Conservation (phyloP, 2,888 invertebrate species). For the Eucriotettix oculatus region DNA sequence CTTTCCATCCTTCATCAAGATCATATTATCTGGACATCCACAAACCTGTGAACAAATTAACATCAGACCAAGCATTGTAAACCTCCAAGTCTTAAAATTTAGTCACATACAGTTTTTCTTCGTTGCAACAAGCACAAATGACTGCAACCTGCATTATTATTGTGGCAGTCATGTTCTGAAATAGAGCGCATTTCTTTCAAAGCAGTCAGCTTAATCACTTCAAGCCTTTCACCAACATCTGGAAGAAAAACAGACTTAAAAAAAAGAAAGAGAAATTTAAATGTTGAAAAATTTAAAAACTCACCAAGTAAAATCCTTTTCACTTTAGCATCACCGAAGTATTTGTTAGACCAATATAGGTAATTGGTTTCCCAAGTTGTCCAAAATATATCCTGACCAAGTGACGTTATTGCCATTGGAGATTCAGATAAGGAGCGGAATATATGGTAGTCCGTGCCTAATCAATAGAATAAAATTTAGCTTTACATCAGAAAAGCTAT, state of each 20-base stretch:
- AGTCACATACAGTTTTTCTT: constrained; percentile 4
- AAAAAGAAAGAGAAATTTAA: constrained; percentile 4
- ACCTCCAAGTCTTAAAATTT: neutral
- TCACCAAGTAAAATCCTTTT: constrained; percentile 26
- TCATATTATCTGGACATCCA: constrained; percentile 50
- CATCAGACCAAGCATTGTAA: neutral
- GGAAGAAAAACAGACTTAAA: constrained; percentile 6
- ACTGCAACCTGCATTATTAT: constrained; percentile 46
- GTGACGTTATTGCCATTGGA: constrained; percentile 39
- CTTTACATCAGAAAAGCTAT: neutral
- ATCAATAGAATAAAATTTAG: neutral
- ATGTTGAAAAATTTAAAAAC: constrained; percentile 6
- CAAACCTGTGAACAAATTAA: constrained; percentile 22
- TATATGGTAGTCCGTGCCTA: constrained; percentile 3
- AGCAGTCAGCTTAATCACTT: constrained; percentile 32
- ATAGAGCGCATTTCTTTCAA: constrained; percentile 23
- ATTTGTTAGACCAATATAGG: constrained; percentile 43
- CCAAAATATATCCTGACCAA: constrained; percentile 55
- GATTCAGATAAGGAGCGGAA: constrained; percentile 1
- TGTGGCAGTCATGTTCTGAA: constrained; percentile 37
- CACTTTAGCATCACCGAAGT: constrained; percentile 21
- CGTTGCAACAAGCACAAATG: constrained; percentile 50
- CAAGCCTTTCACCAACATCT: constrained; percentile 20
- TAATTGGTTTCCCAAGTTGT: constrained; percentile 35
- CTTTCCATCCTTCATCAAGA: constrained; percentile 31